Conservation (phyloP, 2,888 invertebrate species). For the Rhabditoides inermis region DNA sequence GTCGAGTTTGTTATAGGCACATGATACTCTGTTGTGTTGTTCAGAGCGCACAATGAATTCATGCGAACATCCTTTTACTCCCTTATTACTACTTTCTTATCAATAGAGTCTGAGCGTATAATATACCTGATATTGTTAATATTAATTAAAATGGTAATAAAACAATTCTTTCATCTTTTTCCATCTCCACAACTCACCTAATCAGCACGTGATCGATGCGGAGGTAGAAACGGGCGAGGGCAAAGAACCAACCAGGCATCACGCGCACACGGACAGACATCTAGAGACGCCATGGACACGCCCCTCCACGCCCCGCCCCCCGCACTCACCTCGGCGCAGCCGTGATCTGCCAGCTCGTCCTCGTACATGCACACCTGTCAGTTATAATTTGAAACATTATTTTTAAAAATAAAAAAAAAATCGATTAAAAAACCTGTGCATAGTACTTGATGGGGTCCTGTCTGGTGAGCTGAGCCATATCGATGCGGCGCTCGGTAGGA, state of each 20-base stretch:
- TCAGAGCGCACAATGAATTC: too few species aligned
- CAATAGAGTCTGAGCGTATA: neutral
- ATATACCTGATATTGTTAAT: too few species aligned
- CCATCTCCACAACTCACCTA: too few species aligned
- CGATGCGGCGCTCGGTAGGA: conserved; percentile 61
- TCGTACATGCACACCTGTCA: conserved; percentile 81
- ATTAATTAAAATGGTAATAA: too few species aligned
- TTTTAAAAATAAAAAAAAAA: too few species aligned
- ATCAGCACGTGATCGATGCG: conserved; percentile 87
- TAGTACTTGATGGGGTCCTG: conserved; percentile 87
- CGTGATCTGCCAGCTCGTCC: conserved; percentile 96
- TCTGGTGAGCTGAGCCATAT: conserved; percentile 77
- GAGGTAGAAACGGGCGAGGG: conserved; percentile 79
- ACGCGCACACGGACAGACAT: conserved; percentile 67
- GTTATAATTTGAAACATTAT: neutral
- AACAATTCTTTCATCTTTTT: too few species aligned
- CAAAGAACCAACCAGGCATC: conserved; percentile 83
- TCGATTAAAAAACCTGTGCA: conserved; percentile 58
- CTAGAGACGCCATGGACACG: conserved; percentile 55
- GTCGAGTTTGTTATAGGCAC: too few species aligned
- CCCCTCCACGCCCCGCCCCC: neutral
- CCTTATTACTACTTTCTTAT: too few species aligned
- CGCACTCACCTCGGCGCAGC: conserved; percentile 67
- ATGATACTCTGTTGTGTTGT: too few species aligned
- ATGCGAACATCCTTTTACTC: too few species aligned